These are phyloP conservation scores for Petrolisthes cinctipes DNA, from an alignment of 2,888 invertebrate genomes.

Conservation along the genomic window DNA sequence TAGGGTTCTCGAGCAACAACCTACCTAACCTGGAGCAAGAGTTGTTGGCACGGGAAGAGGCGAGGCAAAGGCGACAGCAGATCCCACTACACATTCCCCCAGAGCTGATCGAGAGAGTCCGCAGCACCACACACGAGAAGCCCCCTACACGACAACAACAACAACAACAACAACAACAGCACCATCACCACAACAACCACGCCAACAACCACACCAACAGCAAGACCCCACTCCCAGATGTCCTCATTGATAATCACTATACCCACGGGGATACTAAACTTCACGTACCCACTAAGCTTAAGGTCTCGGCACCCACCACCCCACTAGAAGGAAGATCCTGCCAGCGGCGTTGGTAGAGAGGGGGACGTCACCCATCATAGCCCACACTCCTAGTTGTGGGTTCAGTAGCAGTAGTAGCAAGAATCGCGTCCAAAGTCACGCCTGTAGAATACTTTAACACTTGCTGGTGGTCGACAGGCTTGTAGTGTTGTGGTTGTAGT, in stretches of 20 bases:
- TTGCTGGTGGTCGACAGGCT: neutral
- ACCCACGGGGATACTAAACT: conserved; percentile 15
- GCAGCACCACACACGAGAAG: conserved; percentile 47
- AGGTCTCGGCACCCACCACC: conserved; percentile 3
- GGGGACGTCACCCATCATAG: conserved; percentile 46
- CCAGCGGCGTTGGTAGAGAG: conserved; percentile 27
- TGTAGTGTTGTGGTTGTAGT: neutral
- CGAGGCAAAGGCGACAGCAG: neutral
- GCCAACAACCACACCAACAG: conserved; percentile 12
- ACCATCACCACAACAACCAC: conserved; percentile 26
- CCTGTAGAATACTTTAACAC: conserved; percentile 47
- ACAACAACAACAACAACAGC: conserved; percentile 23
- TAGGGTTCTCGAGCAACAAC: conserved; percentile 38
- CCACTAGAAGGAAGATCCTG: conserved; percentile 21
- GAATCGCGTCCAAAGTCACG: conserved; percentile 51
- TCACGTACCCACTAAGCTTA: neutral
- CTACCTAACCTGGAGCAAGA: conserved; percentile 14
- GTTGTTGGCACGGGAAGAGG: neutral
- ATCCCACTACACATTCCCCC: neutral
- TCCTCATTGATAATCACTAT: conserved; percentile 57
- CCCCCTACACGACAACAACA: neutral
- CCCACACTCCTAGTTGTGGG: conserved; percentile 19
- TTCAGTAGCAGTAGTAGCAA: conserved; percentile 18
- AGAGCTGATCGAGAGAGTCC: conserved; percentile 26
- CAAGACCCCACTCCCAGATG: conserved; percentile 31